A percentile compares a stretch with the other conserved stretches of the same genome.
Conservation (phyloP, 2,113 vertebrate genomes). For the Grammomys dolichurus region DNA sequence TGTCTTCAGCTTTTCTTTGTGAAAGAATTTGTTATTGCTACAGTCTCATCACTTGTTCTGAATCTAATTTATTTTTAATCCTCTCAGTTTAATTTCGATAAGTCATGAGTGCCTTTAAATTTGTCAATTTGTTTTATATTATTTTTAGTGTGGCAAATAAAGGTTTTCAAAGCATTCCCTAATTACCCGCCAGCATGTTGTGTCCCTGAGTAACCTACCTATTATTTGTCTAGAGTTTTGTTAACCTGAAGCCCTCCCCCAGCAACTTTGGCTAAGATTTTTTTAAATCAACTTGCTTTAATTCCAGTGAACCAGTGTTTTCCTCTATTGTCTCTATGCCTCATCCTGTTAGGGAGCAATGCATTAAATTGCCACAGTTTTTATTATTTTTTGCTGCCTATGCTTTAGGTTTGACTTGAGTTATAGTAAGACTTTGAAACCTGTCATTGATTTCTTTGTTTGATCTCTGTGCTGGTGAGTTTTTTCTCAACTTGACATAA, state of each 20-base stretch:
- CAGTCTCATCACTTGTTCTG: background rate
- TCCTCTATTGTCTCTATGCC: too few species aligned
- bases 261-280: background rate
- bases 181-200: background rate
- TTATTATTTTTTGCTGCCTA: background rate
- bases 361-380: background rate
- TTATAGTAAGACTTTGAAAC: background rate
- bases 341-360: background rate
- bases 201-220: too few species aligned
- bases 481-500: background rate
- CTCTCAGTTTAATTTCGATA: background rate
- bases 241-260: background rate
- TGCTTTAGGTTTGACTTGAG: background rate
- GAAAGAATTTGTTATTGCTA: background rate
- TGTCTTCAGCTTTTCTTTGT: background rate
- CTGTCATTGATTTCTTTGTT: background rate
- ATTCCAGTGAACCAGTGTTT: too few species aligned
- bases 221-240: background rate
- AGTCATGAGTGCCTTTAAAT: background rate
- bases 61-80: background rate
- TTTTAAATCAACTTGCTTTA: background rate
- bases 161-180: background rate
- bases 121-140: background rate
- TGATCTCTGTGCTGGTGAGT: background rate
- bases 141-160: background rate